Conservation (phyloP, 2,888 invertebrate species). For the Pristionchus fissidentatus region DNA sequence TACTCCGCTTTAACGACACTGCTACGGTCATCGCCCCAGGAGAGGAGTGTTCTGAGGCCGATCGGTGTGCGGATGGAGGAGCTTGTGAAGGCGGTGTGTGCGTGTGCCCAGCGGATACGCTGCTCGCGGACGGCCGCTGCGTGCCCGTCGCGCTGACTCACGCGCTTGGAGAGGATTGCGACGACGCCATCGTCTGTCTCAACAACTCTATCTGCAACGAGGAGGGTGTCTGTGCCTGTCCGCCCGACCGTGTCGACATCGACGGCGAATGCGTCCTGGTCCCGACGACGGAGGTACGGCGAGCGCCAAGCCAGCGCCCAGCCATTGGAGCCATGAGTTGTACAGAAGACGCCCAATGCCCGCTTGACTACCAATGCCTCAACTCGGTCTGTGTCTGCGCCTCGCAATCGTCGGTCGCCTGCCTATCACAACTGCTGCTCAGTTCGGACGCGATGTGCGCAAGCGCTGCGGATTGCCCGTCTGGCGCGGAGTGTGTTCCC, state of each 20-base stretch:
- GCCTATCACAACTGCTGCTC: constrained; percentile 46
- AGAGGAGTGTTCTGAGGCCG: background rate
- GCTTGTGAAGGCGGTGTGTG: constrained; percentile 43
- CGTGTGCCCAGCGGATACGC: constrained; percentile 47
- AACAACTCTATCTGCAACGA: constrained; percentile 51
- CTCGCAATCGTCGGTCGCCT: constrained; percentile 26
- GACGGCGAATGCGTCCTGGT: constrained; percentile 52
- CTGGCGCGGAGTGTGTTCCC: constrained; percentile 49
- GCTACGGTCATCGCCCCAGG: background rate
- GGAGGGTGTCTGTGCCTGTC: constrained; percentile 53
- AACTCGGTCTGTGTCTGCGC: constrained; percentile 48
- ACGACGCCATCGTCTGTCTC: constrained; percentile 53
- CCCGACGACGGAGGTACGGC: background rate
- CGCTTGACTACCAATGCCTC: constrained; percentile 25
- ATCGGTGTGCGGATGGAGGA: constrained; percentile 42
- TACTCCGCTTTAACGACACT: constrained; percentile 22
- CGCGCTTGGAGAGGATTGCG: constrained; percentile 56
- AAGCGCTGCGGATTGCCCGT: constrained; percentile 55
- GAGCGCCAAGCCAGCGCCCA: background rate
- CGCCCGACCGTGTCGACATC: constrained; percentile 45
- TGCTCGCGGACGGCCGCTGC: constrained; percentile 51
- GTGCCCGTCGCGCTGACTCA: constrained; percentile 54
- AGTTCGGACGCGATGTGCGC: constrained; percentile 52
- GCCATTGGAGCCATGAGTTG: constrained; percentile 24
- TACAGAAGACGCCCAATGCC: constrained; percentile 44